phyloP scores from a whole-genome alignment of 2,113 vertebrate genomes.

The Perca fluviatilis region DNA sequence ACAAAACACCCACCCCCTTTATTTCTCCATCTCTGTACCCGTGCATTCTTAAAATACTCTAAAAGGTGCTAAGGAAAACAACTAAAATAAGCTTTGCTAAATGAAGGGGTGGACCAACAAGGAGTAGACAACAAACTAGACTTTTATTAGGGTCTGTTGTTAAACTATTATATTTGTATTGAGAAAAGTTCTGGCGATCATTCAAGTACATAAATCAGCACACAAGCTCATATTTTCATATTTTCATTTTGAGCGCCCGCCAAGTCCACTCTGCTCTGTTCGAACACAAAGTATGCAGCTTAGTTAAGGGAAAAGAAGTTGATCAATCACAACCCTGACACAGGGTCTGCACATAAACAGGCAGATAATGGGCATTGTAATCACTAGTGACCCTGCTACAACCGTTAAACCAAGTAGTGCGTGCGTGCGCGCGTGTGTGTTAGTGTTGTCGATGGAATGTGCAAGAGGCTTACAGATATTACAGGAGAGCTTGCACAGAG shows the following conservation, averaged over 20 bases:
- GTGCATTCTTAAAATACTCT: constrained; percentile 17
- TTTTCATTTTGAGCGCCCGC: constrained; percentile 35
- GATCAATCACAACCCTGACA: constrained; percentile 50
- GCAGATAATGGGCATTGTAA: neutral
- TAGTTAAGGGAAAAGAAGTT: constrained; percentile 21
- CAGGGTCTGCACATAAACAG: neutral
- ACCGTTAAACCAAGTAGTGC: constrained; percentile 11
- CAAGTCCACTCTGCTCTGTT: constrained; percentile 51
- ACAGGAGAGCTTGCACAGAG: constrained; percentile 19
- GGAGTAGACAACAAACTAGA: neutral
- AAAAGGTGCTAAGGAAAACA: neutral
- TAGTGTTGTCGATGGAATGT: constrained; percentile 4
- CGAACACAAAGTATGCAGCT: constrained; percentile 49
- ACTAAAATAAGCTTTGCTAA: neutral
- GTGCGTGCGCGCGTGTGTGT: constrained; percentile 2
- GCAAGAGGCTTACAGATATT: constrained; percentile 12
- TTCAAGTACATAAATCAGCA: constrained; percentile 50
- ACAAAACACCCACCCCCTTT: constrained; percentile 22
- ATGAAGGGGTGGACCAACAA: neutral
- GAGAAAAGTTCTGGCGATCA: constrained; percentile 53
- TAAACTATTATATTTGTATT: constrained; percentile 49
- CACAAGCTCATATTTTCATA: constrained; percentile 50
- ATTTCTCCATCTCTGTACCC: constrained; percentile 4
- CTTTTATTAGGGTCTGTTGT: constrained; percentile 23
- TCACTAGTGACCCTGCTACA: constrained; percentile 11